Evolutionary conservation across 2,888 invertebrate species (phyloP), one percentile per base, ranked within the genome.

Genomic region (Trimorus sp.): DNA sequence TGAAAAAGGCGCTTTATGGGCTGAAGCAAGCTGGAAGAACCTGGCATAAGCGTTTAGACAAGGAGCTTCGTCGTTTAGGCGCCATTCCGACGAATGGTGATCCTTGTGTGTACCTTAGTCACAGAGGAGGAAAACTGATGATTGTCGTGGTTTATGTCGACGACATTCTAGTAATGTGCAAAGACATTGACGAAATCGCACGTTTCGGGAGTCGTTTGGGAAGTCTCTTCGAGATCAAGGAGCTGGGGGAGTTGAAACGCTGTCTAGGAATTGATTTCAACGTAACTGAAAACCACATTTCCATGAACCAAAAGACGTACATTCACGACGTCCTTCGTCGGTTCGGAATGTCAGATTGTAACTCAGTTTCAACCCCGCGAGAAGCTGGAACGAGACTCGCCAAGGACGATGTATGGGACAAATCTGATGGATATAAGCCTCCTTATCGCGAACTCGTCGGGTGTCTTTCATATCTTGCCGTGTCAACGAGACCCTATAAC

Each of bases 241-340:
- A 56, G n/a, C 37, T 56, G 36, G 54, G 54, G 11, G 11, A 56
- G 26, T 11, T 65, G 11, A 49, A 63, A 12, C 12, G 62, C 36
- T 16, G 16, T 7, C 12, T 63, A 36, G 62, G 62, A 0, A 63
- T 63, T 8, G 40, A 14, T n/a, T 63, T 49, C 49, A 6, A 7
- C n/a, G 16, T n/a, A 16, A 16, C 7, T 9, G 11, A 9, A 9
- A 3, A 9, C 9, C 11, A 9, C 7, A 48, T 48, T 12, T 12
- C 5, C 11, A 12, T 48, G 40, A 45, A 12, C n/a, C 2, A n/a
- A n/a, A 26, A 9, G 16, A 1, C 7, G 12, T n/a, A 3, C 8
- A n/a, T n/a, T n/a, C n/a, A n/a, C n/a, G n/a, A n/a, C n/a, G n/a
- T n/a, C n/a, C n/a, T n/a, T n/a, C n/a, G n/a, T n/a, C n/a, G n/a